Base-by-base conservation (phyloP, 1,140 invertebrate genomes). In the Megalopta genalis region DNA sequence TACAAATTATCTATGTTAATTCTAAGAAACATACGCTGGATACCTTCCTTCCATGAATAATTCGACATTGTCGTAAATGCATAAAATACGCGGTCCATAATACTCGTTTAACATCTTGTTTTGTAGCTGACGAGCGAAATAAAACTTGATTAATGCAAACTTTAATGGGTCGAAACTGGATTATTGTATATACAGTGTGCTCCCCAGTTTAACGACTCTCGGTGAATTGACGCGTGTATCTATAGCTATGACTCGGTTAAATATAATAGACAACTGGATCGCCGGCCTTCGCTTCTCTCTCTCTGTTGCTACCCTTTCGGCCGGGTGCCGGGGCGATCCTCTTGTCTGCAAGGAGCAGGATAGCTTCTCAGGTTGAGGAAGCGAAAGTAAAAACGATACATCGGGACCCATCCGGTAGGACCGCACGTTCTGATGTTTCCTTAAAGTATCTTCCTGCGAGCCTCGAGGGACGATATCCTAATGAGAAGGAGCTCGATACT, bases 361-460 rank as follows among this genome's bases (percentile, higher is more conserved):
- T 6, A 18, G 16, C 49, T 18, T 6, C 49, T 52, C 4, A n/a
- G 21, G 8, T 71, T 68, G 54, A 57, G 59, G 72, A 39, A 64
- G 60, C 57, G 71, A 80, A 81, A 82, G 68, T 49, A 83, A 83
- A 57, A 87, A 81, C 62, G 77, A 78, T 77, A 64, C 52, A 70
- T 27, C 27, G 64, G 67, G 63, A 69, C 59, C 67, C 70, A 67
- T 72, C 83, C 80, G 75, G 80, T 76, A 85, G 80, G 80, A 87
- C 85, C 80, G 62, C 52, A 76, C 46, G 60, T 83, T 83, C 68
- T 68, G 69, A 80, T 85, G 88, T 88, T 88, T 90, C 84, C 76
- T 87, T 59, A 87, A 88, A 88, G 82, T 87, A 89, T 89, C 82
- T 80, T 74, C 78, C 70, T 71, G 72, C 75, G 57, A 63, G 82